phyloP scores from a whole-genome alignment of 2,888 invertebrate species.

The Megaustenia siamemsis region DNA sequence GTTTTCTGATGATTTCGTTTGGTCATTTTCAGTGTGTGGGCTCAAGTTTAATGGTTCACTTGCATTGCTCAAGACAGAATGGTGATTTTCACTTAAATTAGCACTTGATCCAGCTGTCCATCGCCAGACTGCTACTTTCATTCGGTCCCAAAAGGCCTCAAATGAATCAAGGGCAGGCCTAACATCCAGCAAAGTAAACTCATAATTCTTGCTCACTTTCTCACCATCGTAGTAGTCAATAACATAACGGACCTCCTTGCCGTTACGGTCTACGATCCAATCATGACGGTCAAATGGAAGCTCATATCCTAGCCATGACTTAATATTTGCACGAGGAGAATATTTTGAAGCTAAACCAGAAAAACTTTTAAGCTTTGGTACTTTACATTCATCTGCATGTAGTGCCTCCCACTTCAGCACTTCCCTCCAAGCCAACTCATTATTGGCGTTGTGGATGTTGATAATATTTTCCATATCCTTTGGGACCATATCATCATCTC shows the following conservation, averaged over 20 bases:
- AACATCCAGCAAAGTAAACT: constrained; percentile 97
- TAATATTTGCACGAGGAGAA: constrained; percentile 94
- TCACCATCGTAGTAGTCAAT: constrained; percentile 99
- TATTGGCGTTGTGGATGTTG: constrained; percentile 98
- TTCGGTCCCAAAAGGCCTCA: constrained; percentile 92
- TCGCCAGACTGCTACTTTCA: constrained; percentile 95
- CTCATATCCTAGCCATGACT: constrained; percentile 95
- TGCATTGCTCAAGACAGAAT: constrained; percentile 38
- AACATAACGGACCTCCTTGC: constrained; percentile 90
- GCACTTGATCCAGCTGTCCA: constrained; percentile 78
- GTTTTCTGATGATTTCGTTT: no score
- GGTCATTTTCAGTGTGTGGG: neutral
- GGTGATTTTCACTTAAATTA: neutral
- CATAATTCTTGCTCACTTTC: constrained; percentile 88
- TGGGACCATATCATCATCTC: constrained; percentile 85
- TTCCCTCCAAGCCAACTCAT: constrained; percentile 98
- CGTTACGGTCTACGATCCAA: constrained; percentile 96
- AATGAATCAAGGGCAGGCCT: constrained; percentile 97
- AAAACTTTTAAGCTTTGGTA: constrained; percentile 88
- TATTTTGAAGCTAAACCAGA: constrained; percentile 92
- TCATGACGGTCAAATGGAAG: constrained; percentile 99
- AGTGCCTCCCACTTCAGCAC: constrained; percentile 98
- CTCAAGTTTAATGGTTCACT: constrained; percentile 36
- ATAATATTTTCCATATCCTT: constrained; percentile 98
- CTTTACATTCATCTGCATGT: constrained; percentile 92